phyloP scores from a whole-genome alignment of 2,888 invertebrate genomes.

The Chrysopilus asiliformis region DNA sequence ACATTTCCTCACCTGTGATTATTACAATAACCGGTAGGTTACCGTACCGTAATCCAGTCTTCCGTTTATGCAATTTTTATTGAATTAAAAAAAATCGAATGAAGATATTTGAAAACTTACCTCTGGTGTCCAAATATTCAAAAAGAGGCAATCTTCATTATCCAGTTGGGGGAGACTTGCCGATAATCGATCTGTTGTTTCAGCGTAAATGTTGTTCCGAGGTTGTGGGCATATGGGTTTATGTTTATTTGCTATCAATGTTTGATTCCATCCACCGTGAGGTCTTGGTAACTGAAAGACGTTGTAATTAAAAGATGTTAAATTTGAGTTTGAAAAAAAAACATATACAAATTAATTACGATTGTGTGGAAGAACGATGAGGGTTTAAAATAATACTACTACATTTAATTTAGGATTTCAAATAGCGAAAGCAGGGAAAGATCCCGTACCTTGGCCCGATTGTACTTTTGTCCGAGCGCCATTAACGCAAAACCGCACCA shows the following conservation, averaged over 20 bases:
- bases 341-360: too few species aligned
- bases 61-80: slow-evolving; percentile 6
- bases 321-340: too few species aligned
- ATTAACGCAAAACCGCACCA: too few species aligned
- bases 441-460: too few species aligned
- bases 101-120: slow-evolving; percentile 30
- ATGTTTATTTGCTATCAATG: slow-evolving; percentile 54
- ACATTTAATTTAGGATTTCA: too few species aligned
- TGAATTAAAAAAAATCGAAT: slow-evolving; percentile 2
- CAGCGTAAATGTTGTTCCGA: slow-evolving; percentile 32
- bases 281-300: slow-evolving; percentile 48
- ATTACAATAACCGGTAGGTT: slow-evolving; percentile 45
- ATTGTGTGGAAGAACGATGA: too few species aligned
- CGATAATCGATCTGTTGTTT: slow-evolving; percentile 22
- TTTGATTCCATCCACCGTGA: slow-evolving; percentile 51
- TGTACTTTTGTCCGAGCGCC: too few species aligned
- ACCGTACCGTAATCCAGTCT: slow-evolving; percentile 35
- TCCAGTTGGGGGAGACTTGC: slow-evolving; percentile 18
- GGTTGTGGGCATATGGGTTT: slow-evolving; percentile 57
- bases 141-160: slow-evolving; percentile 72
- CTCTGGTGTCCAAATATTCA: slow-evolving; percentile 82
- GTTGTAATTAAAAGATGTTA: slow-evolving; percentile 8
- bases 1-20: slow-evolving; percentile 41
- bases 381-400: too few species aligned
- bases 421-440: too few species aligned